Conservation (phyloP, 2,113 vertebrate species). For the Chiloscyllium plagiosum region DNA sequence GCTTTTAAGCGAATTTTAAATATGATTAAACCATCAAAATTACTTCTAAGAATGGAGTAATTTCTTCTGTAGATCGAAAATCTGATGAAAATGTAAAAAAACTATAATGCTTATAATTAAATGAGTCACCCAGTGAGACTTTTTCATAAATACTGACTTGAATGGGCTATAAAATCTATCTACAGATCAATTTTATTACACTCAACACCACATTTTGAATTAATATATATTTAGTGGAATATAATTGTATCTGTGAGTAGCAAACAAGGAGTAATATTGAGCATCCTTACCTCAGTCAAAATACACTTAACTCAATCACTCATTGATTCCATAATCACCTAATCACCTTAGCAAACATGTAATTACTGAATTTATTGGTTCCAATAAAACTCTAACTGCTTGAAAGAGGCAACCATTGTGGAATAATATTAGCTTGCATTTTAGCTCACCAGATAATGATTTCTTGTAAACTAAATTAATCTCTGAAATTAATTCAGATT, state of each 20-base stretch:
- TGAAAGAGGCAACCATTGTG: not conserved
- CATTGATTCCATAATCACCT: constrained; percentile 15
- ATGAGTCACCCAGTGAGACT: not conserved
- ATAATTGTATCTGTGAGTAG: not conserved
- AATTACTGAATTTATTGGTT: constrained; percentile 31
- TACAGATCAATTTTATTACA: constrained; percentile 11
- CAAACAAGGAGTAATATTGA: not conserved
- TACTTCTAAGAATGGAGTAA: not conserved
- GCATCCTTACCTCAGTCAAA: not conserved
- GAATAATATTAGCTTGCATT: not conserved
- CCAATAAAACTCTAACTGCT: constrained; percentile 17
- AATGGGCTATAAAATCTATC: not conserved
- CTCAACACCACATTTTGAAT: not conserved
- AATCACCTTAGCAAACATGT: not conserved
- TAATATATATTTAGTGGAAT: not conserved
- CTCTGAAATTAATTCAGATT: not conserved
- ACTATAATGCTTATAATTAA: not conserved
- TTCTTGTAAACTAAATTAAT: not conserved
- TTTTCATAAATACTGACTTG: not conserved
- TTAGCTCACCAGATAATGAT: not conserved
- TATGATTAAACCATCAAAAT: not conserved
- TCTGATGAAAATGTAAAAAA: not conserved
- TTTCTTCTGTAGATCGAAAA: not conserved
- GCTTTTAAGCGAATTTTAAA: not conserved
- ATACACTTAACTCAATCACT: not conserved